Base-by-base conservation (phyloP, 2,797 vertebrate genomes). In the Channallabes apus region DNA sequence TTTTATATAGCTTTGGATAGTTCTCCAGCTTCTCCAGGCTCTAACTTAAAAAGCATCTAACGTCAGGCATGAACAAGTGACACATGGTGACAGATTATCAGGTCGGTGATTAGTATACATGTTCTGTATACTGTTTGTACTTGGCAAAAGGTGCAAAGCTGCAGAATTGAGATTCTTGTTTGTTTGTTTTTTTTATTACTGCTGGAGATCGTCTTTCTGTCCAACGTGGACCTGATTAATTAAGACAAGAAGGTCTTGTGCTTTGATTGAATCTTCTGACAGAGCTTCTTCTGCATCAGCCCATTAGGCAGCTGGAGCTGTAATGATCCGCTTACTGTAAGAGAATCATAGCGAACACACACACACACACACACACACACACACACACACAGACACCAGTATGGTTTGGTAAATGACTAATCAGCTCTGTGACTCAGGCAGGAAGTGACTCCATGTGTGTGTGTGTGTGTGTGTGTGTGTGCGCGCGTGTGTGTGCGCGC, bases 371-470 rank as follows among this genome's bases (percentile, higher is more conserved):
- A 80, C 51, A 78, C 15, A 35, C 29, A 68, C 0, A 32, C 15
- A 18, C 12, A 11, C 27, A 12, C 9, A 86, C 38, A 82, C 64
- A 76, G 32, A 69, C 58, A 72, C 69, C 51, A 65, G 79, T 72
- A 82, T 82, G 51, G 35, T 76, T 87, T 88, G 80, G 83, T 88
- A 87, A 87, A 88, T 88, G 86, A 87, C 83, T 86, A 86, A 87
- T 87, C 80, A 84, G 80, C 86, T 81, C 46, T 87, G 82, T 88
- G 89, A 89, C 87, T 88, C 86, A 89, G 82, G 58, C 86, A 90
- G 86, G 86, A 88, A 88, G 65, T 85, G 77, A 86, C 76, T 88
- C 75, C 58, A 67, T 87, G 54, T 83, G 58, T 85, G 7, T 84
- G 78, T 85, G 77, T 87, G n/a, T 73, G 27, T 24, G 27, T 32